Evolutionary conservation across 2,797 vertebrate species (phyloP).

Genomic region (Linurgus olivaceus): DNA sequence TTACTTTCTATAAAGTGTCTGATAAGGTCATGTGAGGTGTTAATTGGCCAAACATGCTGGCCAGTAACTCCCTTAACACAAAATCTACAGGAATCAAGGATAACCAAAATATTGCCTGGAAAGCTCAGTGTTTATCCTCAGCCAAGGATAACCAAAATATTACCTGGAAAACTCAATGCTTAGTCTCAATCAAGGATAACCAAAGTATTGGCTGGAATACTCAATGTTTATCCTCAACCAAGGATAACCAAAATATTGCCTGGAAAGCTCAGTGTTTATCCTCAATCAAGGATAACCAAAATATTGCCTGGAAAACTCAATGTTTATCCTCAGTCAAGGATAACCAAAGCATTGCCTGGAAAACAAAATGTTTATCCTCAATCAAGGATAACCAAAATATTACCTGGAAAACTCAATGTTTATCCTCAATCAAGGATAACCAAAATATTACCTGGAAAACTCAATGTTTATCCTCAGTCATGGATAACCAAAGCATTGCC

Average conservation of each 20-base stretch:
- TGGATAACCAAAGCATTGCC: too few species aligned
- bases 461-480: too few species aligned
- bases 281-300: not conserved
- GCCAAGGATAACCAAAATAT: not conserved
- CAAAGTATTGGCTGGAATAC: not conserved
- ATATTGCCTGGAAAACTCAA: too few species aligned
- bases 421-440: not conserved
- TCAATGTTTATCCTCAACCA: accelerated
- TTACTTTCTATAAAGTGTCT: not conserved
- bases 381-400: accelerated
- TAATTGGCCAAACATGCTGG: not conserved
- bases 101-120: not conserved
- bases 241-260: too few species aligned
- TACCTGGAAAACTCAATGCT: not conserved
- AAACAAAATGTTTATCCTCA: not conserved
- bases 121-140: not conserved
- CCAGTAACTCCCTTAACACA: not conserved
- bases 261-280: too few species aligned
- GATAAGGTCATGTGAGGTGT: not conserved
- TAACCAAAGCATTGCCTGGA: not conserved
- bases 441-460: not conserved
- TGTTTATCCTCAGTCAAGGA: not conserved
- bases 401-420: too few species aligned
- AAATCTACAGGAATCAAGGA: not conserved
- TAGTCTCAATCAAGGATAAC: not conserved